Evolutionary conservation across 2,113 vertebrate genomes (phyloP).

Genomic region (Cyphomyrus discorhynchus): DNA sequence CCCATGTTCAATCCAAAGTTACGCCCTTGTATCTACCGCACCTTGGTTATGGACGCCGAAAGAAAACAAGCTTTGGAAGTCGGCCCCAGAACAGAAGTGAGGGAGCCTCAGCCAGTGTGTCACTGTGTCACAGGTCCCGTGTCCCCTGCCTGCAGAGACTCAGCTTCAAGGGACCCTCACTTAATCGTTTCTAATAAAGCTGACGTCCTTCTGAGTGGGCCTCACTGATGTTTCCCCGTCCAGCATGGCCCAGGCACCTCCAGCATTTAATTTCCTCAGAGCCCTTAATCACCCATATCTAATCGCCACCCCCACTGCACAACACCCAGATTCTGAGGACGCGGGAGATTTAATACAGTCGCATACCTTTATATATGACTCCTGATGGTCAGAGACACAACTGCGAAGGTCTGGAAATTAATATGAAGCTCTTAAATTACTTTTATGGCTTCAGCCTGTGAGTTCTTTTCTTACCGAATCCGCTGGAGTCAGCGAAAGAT

Average conservation of each 20-base stretch:
- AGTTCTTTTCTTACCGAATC: constrained; percentile 1
- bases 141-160: neutral
- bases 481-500: neutral
- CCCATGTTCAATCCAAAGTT: no score
- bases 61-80: neutral
- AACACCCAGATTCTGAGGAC: neutral
- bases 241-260: neutral
- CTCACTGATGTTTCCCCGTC: neutral
- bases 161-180: neutral
- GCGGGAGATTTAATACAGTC: neutral
- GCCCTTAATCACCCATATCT: neutral
- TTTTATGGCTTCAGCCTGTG: neutral
- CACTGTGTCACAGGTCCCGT: neutral
- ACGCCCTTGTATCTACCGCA: neutral
- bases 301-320: neutral
- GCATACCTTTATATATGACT: neutral
- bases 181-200: neutral
- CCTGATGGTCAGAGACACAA: neutral
- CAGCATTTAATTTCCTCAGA: neutral
- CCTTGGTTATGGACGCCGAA: neutral
- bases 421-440: constrained; percentile 4
- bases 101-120: neutral
- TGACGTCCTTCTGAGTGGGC: neutral
- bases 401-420: neutral
- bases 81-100: neutral